Conservation (phyloP, 2,797 vertebrate genomes). For the Macrochelys suwanniensis region DNA sequence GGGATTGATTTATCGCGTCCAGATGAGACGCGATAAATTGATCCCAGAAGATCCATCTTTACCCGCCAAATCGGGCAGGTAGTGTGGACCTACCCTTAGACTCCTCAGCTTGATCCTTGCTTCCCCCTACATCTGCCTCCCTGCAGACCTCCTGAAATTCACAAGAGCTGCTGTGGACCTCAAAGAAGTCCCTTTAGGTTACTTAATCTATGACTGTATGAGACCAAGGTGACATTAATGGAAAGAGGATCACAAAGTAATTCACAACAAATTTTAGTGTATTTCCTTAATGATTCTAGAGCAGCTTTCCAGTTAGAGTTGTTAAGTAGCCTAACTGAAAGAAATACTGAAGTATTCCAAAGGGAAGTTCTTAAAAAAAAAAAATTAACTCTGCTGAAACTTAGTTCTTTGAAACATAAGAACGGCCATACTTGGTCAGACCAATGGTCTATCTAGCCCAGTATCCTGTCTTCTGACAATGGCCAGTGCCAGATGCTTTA, state of each 20-base stretch:
- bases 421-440: background rate
- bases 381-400: background rate
- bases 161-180: background rate
- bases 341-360: background rate
- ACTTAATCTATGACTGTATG: background rate
- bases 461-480: background rate
- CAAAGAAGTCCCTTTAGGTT: background rate
- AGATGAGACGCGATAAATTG: too few species aligned
- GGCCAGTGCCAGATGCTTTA: background rate
- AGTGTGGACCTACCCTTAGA: too few species aligned
- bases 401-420: background rate
- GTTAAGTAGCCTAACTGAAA: background rate
- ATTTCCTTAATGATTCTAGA: background rate
- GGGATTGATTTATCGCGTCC: too few species aligned
- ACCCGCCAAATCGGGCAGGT: too few species aligned
- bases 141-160: background rate
- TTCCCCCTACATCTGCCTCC: background rate
- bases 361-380: background rate
- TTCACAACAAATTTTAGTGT: background rate
- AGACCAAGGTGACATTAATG: background rate
- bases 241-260: background rate
- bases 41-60: too few species aligned
- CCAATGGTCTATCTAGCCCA: background rate
- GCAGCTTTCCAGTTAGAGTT: background rate
- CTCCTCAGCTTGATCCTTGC: background rate